Conservation (phyloP, 2,113 vertebrate species). For the Phyllopteryx taeniolatus region DNA sequence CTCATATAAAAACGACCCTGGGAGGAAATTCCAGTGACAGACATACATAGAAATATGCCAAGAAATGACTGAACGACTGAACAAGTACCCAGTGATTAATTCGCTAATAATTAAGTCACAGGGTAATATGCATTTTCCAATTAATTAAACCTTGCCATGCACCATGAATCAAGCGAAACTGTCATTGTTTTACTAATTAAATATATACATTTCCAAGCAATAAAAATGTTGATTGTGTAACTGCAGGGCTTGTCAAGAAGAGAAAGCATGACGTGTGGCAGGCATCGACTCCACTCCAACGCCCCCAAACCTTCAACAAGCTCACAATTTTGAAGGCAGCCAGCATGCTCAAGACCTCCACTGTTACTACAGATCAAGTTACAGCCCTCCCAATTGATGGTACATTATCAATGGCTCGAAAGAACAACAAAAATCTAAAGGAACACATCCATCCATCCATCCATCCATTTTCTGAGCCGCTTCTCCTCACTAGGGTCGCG, state of each 20-base stretch:
- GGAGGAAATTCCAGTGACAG: constrained; percentile 70
- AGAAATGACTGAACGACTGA: constrained; percentile 44
- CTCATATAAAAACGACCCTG: constrained; percentile 66
- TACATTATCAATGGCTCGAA: constrained; percentile 6
- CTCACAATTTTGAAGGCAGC: constrained; percentile 41
- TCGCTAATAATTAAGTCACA: constrained; percentile 75
- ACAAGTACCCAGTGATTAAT: constrained; percentile 69
- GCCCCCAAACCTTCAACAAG: constrained; percentile 59
- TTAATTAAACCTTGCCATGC: constrained; percentile 74
- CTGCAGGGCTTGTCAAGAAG: constrained; percentile 65
- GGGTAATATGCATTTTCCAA: constrained; percentile 73
- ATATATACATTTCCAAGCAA: constrained; percentile 70
- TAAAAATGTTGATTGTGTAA: constrained; percentile 68
- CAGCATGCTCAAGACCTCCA: constrained; percentile 45
- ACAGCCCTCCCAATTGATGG: constrained; percentile 31
- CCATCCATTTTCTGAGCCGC: too few relatives aligned
- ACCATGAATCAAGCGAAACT: constrained; percentile 73
- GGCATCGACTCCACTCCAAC: constrained; percentile 61
- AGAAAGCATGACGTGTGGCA: constrained; percentile 61
- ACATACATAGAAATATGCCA: constrained; percentile 54
- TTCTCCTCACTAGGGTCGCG: too few relatives aligned
- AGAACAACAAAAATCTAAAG: constrained; percentile 19
- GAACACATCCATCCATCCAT: too few relatives aligned
- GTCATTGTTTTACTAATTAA: constrained; percentile 72
- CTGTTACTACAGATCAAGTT: constrained; percentile 45